Base-by-base conservation (phyloP, 1,140 invertebrate genomes). In the Stratiolaelaps scimitus region DNA sequence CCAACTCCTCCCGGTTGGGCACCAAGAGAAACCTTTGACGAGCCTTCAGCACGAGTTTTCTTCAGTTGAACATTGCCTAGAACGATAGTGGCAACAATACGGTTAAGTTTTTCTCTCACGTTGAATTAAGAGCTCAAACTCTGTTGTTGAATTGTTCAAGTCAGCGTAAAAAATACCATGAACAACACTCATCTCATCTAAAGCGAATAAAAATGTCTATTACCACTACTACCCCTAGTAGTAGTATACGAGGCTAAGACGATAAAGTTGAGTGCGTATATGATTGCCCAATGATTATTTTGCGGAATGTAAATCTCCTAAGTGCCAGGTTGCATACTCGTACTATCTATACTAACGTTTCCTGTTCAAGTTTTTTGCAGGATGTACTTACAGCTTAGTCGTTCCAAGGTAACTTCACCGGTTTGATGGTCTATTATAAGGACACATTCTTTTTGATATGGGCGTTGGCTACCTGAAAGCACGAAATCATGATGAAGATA, bases 361-460 rank as follows among this genome's bases (percentile, higher is more conserved):
- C n/a, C n/a, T n/a, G n/a, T n/a, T n/a, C n/a, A n/a, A n/a, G n/a
- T n/a, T n/a, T n/a, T 94, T 76, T 96, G 96, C 1, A 96, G 84
- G 81, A 88, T 87, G 72, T 95, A 88, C 78, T 88, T 92, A 70
- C 85, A 85, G 44, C 84, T 84, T 53, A 97, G 80, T 77, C 87
- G 88, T 77, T 97, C 92, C 67, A 97, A 76, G 19, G 87, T 92
- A 69, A 95, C 86, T 78, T 92, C 88, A 64, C 92, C 91, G 2
- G 90, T 96, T 46, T 81, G 79, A 74, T 85, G 84, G 76, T 96
- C 90, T 69, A 93, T 89, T 65, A 97, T 92, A 10, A 96, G 80
- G 47, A 97, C 88, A 79, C 92, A 97, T 80, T 96, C 92, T 79
- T 92, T 89, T 64, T 84, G 81, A 75, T 89, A 89, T 45, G 89